Percentiles rank a stretch among this genome's conserved stretches.
Conservation (phyloP, 2,113 vertebrate genomes). For the Serinus canaria region DNA sequence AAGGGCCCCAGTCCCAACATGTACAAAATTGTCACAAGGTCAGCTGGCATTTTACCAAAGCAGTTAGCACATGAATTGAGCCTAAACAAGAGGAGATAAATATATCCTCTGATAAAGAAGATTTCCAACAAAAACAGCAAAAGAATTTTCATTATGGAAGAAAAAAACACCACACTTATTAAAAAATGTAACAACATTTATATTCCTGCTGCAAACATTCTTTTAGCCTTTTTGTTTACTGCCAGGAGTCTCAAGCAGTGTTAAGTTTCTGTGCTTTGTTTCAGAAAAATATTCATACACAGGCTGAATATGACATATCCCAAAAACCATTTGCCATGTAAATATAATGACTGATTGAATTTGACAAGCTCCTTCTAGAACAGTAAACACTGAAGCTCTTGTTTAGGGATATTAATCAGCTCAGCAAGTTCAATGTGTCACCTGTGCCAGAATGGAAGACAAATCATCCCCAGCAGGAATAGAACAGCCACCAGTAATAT, state of each 20-base stretch:
- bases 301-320: background rate
- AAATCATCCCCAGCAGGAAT: background rate
- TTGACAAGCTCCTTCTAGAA: slow-evolving; percentile 29
- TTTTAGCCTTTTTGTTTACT: background rate
- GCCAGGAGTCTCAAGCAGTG: background rate
- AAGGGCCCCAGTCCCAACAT: background rate
- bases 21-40: background rate
- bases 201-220: background rate
- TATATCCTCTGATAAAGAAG: background rate
- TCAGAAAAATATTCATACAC: background rate
- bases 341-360: slow-evolving; percentile 26
- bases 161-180: background rate
- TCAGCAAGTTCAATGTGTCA: background rate
- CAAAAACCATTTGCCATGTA: background rate
- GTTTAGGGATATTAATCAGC: slow-evolving; percentile 26
- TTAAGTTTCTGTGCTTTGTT: background rate
- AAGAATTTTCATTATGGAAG: background rate
- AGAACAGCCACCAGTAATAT: background rate
- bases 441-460: background rate
- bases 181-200: background rate
- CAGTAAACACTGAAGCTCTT: slow-evolving; percentile 28
- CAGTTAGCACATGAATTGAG: background rate
- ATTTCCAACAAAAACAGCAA: background rate
- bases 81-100: background rate
- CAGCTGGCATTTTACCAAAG: background rate